Evolutionary conservation across 1,140 invertebrate genomes (phyloP).

Genomic region (Platorchestia sp.): DNA sequence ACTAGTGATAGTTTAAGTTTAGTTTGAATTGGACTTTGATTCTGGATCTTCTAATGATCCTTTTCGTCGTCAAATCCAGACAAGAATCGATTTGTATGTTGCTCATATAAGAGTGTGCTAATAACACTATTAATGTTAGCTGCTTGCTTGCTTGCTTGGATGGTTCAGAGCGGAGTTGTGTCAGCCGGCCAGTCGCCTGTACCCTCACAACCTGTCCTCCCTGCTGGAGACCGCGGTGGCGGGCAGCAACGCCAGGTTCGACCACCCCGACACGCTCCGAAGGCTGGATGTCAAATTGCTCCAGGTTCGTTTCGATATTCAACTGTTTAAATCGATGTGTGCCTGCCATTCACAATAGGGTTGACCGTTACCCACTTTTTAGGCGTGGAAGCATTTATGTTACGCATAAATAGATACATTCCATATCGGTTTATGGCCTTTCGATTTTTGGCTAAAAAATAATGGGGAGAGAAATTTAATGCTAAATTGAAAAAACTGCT

Average conservation of each 20-base stretch:
- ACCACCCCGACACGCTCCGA: constrained; percentile 90
- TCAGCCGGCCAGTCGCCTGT: constrained; percentile 88
- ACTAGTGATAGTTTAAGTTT: too few relatives aligned
- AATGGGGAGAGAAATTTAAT: too few relatives aligned
- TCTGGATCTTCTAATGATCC: too few relatives aligned
- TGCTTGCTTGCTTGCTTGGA: background rate
- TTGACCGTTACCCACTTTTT: background rate
- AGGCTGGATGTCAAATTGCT: constrained; percentile 89
- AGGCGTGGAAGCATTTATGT: background rate
- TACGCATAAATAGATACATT: background rate
- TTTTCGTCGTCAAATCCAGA: too few relatives aligned
- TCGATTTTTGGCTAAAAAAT: too few relatives aligned
- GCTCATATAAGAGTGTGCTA: background rate
- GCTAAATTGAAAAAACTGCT: too few relatives aligned
- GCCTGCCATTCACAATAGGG: background rate
- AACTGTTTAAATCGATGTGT: background rate
- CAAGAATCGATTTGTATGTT: too few relatives aligned
- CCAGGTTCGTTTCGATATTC: constrained; percentile 70
- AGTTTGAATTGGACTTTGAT: too few relatives aligned
- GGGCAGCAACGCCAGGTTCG: constrained; percentile 94
- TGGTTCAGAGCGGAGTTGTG: constrained; percentile 78
- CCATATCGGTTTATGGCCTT: background rate
- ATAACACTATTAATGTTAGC: background rate
- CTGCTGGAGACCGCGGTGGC: constrained; percentile 93
- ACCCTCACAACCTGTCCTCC: constrained; percentile 88